These are phyloP conservation scores for Chrysodeixis includens DNA, from an alignment of 2,888 invertebrate species.

Conservation along the genomic window DNA sequence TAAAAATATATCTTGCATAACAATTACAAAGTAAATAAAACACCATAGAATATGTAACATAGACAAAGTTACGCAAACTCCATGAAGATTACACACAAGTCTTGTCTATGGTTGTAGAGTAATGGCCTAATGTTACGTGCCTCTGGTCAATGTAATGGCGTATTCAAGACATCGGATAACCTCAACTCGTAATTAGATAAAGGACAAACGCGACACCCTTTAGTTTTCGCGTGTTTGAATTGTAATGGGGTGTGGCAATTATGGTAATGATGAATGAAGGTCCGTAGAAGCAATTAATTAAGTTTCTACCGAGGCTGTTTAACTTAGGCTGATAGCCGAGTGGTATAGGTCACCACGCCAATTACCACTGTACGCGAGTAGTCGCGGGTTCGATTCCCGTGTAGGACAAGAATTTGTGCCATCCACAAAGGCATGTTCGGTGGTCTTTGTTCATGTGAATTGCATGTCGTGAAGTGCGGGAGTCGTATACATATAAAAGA, in stretches of 20 bases:
- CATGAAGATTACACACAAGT: constrained; percentile 35
- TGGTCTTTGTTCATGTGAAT: too few relatives aligned
- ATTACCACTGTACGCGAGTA: too few relatives aligned
- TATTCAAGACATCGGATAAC: constrained; percentile 40
- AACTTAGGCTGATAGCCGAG: too few relatives aligned
- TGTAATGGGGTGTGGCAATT: constrained; percentile 24
- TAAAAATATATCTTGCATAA: constrained; percentile 42
- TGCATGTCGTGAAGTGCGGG: too few relatives aligned
- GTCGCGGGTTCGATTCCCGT: too few relatives aligned
- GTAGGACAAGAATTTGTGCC: too few relatives aligned
- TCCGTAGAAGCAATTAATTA: neutral
- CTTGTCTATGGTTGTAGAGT: constrained; percentile 16
- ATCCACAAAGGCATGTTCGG: too few relatives aligned
- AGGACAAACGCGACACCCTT: constrained; percentile 29
- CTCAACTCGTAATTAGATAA: constrained; percentile 34
- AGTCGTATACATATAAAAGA: too few relatives aligned
- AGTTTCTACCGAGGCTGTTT: too few relatives aligned
- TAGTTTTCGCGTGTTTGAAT: constrained; percentile 6
- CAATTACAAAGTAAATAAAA: constrained; percentile 22
- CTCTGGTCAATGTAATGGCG: constrained; percentile 38
- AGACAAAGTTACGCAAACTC: constrained; percentile 31
- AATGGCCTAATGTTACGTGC: constrained; percentile 44
- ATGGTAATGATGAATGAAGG: neutral
- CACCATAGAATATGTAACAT: constrained; percentile 30
- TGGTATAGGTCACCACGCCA: too few relatives aligned